phyloP scores from a whole-genome alignment of 2,113 vertebrate species.

The Rallus limicola region DNA sequence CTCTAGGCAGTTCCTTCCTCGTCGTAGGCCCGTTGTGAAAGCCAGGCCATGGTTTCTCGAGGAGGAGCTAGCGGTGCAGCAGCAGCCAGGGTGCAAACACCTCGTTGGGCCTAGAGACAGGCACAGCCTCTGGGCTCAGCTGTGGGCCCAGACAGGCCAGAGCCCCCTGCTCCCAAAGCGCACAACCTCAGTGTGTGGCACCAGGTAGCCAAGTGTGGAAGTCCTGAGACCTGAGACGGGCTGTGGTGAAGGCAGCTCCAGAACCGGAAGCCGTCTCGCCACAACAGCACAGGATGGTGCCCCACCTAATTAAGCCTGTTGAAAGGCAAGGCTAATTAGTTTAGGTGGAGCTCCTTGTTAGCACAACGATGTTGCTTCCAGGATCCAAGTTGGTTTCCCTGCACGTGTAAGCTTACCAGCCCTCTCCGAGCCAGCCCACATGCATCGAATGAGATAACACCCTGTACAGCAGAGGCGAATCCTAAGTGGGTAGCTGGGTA shows the following conservation, averaged over 20 bases:
- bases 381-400: constrained; percentile 45
- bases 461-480: not conserved
- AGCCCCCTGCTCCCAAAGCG: not conserved
- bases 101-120: too few species aligned
- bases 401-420: constrained; percentile 32
- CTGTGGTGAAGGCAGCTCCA: not conserved
- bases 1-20: not conserved
- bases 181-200: rapidly evolving
- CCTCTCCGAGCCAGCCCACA: not conserved
- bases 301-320: constrained; percentile 65
- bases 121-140: not conserved
- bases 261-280: constrained; percentile 33
- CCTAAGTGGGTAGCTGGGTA: not conserved
- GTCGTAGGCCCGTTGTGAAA: not conserved
- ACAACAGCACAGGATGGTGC: constrained; percentile 51
- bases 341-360: constrained; percentile 58
- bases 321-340: constrained; percentile 64
- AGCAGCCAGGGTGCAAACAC: too few species aligned
- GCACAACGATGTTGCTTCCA: constrained; percentile 53
- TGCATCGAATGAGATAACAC: not conserved
- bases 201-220: rapidly evolving
- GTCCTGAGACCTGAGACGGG: not conserved
- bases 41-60: not conserved
- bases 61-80: not conserved
- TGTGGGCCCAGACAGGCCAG: too few species aligned